Evolutionary conservation across 2,797 vertebrate species (phyloP).

Genomic region (Prionace glauca): DNA sequence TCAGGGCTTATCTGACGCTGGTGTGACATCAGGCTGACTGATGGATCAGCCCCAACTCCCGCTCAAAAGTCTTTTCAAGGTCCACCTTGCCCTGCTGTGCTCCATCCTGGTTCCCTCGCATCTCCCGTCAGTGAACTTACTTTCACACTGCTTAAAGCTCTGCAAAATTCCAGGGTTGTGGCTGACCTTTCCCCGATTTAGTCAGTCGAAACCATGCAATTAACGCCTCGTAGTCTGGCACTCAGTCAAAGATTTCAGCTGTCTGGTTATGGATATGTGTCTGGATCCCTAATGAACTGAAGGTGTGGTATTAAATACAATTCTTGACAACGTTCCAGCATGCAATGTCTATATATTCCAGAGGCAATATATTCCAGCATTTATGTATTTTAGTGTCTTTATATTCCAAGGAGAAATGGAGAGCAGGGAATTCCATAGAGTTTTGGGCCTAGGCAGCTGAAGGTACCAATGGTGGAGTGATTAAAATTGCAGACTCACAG

Average conservation of each 20-base stretch:
- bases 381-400: background rate
- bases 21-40: too few species aligned
- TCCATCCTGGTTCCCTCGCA: too few species aligned
- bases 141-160: background rate
- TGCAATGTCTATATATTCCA: background rate
- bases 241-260: background rate
- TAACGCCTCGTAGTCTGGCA: background rate
- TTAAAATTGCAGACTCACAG: background rate
- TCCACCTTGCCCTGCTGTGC: background rate
- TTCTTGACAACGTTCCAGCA: background rate
- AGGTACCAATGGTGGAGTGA: background rate
- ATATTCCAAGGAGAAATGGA: background rate
- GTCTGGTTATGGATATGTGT: conserved; percentile 23
- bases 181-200: background rate
- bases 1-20: background rate
- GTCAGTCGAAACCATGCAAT: background rate
- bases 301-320: background rate
- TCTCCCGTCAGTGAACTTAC: background rate
- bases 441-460: background rate
- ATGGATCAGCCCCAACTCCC: background rate
- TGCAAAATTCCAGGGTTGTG: background rate
- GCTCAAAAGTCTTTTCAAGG: background rate
- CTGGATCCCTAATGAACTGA: background rate
- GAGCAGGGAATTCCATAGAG: background rate
- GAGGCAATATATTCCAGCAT: background rate